These are phyloP conservation scores for Aphis gossypii DNA, from an alignment of 1,140 invertebrate genomes.

Conservation along the genomic window DNA sequence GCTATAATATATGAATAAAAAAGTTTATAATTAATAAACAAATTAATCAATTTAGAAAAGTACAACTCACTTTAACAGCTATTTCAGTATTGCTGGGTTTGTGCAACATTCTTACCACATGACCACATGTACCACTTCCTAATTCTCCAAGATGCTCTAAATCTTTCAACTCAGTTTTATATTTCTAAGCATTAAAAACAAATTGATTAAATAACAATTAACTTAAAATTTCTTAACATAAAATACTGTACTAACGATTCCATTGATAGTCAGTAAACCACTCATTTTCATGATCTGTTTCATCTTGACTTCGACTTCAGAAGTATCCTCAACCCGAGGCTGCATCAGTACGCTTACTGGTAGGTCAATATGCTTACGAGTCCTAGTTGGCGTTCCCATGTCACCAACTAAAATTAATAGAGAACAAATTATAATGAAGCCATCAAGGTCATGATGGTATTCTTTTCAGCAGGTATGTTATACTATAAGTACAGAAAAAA, in stretches of 20 bases:
- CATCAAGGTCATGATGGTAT: constrained; percentile 2
- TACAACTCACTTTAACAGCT: constrained; percentile 84
- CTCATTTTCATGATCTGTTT: constrained; percentile 83
- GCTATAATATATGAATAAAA: constrained; percentile 68
- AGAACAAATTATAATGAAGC: background rate
- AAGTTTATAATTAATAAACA: background rate
- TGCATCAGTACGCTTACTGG: constrained; percentile 64
- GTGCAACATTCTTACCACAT: constrained; percentile 96
- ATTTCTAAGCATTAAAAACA: constrained; percentile 66
- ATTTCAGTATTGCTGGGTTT: constrained; percentile 84
- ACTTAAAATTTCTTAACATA: background rate
- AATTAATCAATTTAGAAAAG: background rate
- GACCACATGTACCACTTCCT: constrained; percentile 96
- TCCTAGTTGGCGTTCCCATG: constrained; percentile 66
- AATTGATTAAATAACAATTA: constrained; percentile 4
- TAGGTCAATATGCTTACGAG: constrained; percentile 65
- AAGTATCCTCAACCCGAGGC: constrained; percentile 59
- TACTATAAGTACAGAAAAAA: constrained; percentile 10
- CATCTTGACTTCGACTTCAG: constrained; percentile 76
- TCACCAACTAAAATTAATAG: constrained; percentile 64
- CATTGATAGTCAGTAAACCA: constrained; percentile 84
- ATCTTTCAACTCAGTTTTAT: constrained; percentile 85
- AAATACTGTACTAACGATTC: constrained; percentile 65
- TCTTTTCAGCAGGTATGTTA: background rate
- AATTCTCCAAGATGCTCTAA: constrained; percentile 88